Conservation (phyloP, 1,140 invertebrate genomes). For the Drosophila tani region DNA sequence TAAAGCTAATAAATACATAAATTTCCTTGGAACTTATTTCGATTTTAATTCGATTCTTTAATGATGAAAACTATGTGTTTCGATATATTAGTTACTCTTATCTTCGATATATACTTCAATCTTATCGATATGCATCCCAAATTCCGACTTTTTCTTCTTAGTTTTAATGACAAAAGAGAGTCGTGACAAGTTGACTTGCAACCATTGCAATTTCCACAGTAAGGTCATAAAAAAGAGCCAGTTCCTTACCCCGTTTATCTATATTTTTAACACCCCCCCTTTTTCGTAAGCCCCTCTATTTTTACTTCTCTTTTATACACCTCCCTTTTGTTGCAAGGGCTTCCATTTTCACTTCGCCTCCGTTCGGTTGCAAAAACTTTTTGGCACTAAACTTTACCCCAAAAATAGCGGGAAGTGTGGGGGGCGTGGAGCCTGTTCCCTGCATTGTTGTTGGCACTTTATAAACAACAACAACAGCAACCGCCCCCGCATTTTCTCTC, state of each 20-base stretch:
- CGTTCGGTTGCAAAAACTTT: conserved; percentile 50
- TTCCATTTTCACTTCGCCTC: conserved; percentile 43
- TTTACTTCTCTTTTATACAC: conserved; percentile 9
- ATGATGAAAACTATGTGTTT: no score
- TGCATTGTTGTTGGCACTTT: conserved; percentile 54
- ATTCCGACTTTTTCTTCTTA: conserved; percentile 24
- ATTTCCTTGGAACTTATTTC: neutral
- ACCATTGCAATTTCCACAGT: conserved; percentile 6
- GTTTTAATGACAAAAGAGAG: conserved; percentile 59
- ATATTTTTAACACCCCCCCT: neutral
- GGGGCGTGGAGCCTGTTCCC: conserved; percentile 1
- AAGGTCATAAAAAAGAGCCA: conserved; percentile 61
- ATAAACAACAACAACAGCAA: conserved; percentile 49
- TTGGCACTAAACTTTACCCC: conserved; percentile 48
- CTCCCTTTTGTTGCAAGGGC: neutral
- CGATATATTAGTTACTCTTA: no score
- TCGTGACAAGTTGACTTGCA: conserved; percentile 9
- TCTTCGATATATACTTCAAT: no score
- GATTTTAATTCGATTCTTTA: no score
- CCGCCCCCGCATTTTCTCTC: neutral
- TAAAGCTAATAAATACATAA: no score
- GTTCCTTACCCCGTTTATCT: neutral
- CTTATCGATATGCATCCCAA: neutral
- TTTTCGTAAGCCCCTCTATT: conserved; percentile 8
- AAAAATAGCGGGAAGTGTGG: neutral